These are phyloP conservation scores for Dicerorhinus sumatrensis DNA, from an alignment of 2,113 vertebrate species.

Conservation along the genomic window DNA sequence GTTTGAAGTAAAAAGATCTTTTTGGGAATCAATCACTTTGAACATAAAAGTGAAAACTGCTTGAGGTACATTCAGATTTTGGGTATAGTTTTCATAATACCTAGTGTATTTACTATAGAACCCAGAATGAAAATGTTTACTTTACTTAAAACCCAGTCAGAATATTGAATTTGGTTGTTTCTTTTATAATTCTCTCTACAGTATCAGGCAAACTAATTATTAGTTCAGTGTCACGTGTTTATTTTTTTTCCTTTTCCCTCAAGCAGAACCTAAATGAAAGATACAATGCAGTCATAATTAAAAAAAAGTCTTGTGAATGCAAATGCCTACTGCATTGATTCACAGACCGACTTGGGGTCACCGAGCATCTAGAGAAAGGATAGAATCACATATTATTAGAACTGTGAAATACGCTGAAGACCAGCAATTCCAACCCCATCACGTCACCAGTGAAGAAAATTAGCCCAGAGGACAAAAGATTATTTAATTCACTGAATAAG, in stretches of 20 bases:
- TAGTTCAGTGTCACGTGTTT: neutral
- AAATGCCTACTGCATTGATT: neutral
- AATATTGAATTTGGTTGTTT: neutral
- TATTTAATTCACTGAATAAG: neutral
- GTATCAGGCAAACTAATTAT: neutral
- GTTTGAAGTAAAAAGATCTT: neutral
- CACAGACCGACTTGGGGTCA: neutral
- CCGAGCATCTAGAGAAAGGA: neutral
- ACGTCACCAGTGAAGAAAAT: neutral
- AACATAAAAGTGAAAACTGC: slow-evolving; percentile 12
- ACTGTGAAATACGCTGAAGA: neutral
- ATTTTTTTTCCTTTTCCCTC: neutral
- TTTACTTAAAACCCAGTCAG: neutral
- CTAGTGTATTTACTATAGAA: neutral
- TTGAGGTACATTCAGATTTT: neutral
- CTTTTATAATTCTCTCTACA: neutral
- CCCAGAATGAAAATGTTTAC: neutral
- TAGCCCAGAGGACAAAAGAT: neutral
- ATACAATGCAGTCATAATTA: neutral
- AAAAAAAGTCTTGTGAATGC: neutral
- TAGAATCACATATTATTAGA: neutral
- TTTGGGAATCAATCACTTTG: neutral
- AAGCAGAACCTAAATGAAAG: neutral
- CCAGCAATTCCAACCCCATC: neutral
- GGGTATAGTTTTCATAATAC: neutral